These are phyloP conservation scores for Calcarius lapponicus DNA, from an alignment of 2,797 vertebrate genomes.

Conservation along the genomic window DNA sequence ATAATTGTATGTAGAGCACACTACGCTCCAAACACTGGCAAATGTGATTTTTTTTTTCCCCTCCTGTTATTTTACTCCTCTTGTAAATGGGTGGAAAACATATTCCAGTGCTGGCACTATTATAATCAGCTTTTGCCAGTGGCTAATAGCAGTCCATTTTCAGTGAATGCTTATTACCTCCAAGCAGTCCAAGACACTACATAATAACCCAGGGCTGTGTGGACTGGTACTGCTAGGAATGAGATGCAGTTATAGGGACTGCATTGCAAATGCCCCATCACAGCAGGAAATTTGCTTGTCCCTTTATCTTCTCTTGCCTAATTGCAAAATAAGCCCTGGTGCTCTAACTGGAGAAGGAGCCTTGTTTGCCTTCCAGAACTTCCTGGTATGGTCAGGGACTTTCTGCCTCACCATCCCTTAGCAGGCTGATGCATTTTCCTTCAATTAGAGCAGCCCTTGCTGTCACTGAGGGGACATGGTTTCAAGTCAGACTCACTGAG, in stretches of 20 bases:
- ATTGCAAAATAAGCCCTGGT: constrained; percentile 19
- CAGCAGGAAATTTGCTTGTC: constrained; percentile 63
- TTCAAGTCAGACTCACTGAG: neutral
- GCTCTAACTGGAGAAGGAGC: neutral
- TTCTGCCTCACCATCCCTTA: neutral
- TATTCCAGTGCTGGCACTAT: constrained; percentile 60
- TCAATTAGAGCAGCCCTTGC: neutral
- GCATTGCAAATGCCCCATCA: neutral
- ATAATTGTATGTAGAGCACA: constrained; percentile 64
- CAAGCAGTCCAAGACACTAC: constrained; percentile 65
- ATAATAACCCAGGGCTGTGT: constrained; percentile 46
- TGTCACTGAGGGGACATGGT: neutral
- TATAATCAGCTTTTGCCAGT: constrained; percentile 69
- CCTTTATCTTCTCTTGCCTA: constrained; percentile 56
- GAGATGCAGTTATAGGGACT: constrained; percentile 44
- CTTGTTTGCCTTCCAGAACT: constrained; percentile 21
- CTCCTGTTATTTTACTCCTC: constrained; percentile 61
- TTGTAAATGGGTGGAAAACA: constrained; percentile 68
- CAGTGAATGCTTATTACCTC: constrained; percentile 64
- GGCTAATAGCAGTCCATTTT: constrained; percentile 73
- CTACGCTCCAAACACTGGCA: constrained; percentile 11
- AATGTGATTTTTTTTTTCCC: neutral
- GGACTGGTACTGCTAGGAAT: constrained; percentile 55
- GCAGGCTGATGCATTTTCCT: constrained; percentile 3
- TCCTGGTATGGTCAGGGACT: neutral